Evolutionary conservation across 2,888 invertebrate genomes (phyloP), one percentile per base, ranked within the genome.

Genomic region (Eupithecia insigniata): DNA sequence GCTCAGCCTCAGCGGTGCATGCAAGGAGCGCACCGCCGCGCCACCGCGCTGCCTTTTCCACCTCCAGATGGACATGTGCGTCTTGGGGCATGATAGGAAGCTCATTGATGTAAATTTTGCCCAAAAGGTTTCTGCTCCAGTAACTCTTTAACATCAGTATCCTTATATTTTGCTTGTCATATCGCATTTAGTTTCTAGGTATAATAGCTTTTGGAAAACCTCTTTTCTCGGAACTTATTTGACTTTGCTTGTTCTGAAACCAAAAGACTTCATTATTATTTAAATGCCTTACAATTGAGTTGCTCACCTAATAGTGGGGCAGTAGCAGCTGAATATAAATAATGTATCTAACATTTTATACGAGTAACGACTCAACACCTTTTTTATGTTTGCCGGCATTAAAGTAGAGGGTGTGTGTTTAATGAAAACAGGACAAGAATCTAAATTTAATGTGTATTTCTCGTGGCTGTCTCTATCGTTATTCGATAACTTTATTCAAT

Each of bases 361-460:
- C 74, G n/a, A n/a, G n/a, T n/a, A n/a, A n/a, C n/a, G 12, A 67
- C 86, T 89, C 89, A n/a, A 84, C 16, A 55, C 4, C 74, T 82
- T 79, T 74, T 46, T 18, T 85, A n/a, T 77, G 84, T 85, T 82
- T 61, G 75, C 75, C 82, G 79, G 78, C 76, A 83, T 82, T 79
- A 82, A 82, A 85, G 88, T 79, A 83, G 81, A 85, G 88, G 84
- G 87, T 84, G 83, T 81, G 78, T 86, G 83, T 84, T 85, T 86
- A 89, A 90, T 87, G 86, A 86, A 89, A 89, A 88, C 84, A 84
- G 86, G 83, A 89, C 85, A 86, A 84, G 85, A 85, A 89, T 87
- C 85, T 86, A 83, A 89, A 89, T 88, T 87, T 86, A 89, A 90
- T 87, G 82, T 86, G 81, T 82, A 79, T 85, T 83, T 80, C 80